Evolutionary conservation across 2,888 invertebrate species (phyloP), one percentile per base, ranked within the genome.

Genomic region (Brenthis daphne): DNA sequence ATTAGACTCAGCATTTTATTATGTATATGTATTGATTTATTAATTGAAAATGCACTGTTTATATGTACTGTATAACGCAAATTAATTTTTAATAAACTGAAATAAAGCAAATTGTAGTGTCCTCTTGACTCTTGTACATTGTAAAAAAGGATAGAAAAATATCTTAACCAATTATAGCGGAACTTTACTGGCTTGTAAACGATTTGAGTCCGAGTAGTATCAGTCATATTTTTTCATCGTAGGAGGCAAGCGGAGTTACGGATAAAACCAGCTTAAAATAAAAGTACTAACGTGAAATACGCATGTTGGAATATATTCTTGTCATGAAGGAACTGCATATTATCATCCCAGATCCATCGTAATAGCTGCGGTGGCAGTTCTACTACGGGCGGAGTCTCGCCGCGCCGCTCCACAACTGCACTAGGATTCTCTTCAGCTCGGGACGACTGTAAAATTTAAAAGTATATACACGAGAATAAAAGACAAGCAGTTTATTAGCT

Each of bases 331-430:
- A 98, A 99, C 85, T 98, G 97, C 95, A 97, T 97, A 85, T 99
- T 99, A 89, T 99, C 99, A 83, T 98, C 96, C 98, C 98, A 99
- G 77, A 99, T 98, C 98, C 98, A 98, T 87, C 97, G 96, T 83
- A 97, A 97, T 53, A 98, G 91, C 77, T 98, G 98, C 75, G 95
- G 95, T 64, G 97, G 97, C 82, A 97, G 97, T 51, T 57, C 63
- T 1, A 89, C 87, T 16, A 79, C 64, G 1, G 81, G 60, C 57
- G 80, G 85, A 58, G 82, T 78, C 55, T 6, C 85, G 78, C 76
- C 77, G 71, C 75, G 78, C 60, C 76, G 73, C 73, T 88, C 86
- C 43, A 82, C 70, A 6, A 87, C 76, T 12, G 85, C 77, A 14
- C 79, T 77, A 0, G 84, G 78, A 33, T 80, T 83, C 53, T 86